phyloP scores from a whole-genome alignment of 2,797 vertebrate genomes.

The Chiroxiphia lanceolata region DNA sequence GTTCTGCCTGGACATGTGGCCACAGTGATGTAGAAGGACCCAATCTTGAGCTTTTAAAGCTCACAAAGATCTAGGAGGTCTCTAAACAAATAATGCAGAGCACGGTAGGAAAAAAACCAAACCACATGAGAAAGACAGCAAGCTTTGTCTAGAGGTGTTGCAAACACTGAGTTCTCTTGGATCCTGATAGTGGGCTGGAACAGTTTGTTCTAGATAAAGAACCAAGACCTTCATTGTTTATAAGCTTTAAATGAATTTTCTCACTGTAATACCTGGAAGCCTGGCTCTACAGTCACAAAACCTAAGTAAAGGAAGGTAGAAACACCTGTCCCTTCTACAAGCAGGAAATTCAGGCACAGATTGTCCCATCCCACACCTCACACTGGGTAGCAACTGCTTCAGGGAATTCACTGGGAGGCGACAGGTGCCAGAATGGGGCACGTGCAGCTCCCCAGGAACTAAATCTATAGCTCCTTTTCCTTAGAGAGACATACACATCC shows the following conservation, averaged over 20 bases:
- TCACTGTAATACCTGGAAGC: not conserved
- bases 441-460: not conserved
- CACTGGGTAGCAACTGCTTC: not conserved
- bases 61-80: not conserved
- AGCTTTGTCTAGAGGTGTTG: not conserved
- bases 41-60: not conserved
- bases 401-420: not conserved
- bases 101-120: not conserved
- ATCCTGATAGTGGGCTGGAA: not conserved
- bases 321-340: not conserved
- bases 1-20: not conserved
- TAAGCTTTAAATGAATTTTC: not conserved
- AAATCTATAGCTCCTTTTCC: not conserved
- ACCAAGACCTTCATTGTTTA: not conserved
- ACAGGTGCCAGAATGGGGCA: accelerated
- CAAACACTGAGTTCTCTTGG: not conserved
- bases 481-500: not conserved
- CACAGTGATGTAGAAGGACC: not conserved
- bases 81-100: not conserved
- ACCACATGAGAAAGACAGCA: not conserved
- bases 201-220: not conserved
- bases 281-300: not conserved
- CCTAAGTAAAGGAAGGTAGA: not conserved
- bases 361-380: not conserved
- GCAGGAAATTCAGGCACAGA: not conserved